These are phyloP conservation scores for Sisor rabdophorus DNA, from an alignment of 2,113 vertebrate genomes.

Conservation along the genomic window DNA sequence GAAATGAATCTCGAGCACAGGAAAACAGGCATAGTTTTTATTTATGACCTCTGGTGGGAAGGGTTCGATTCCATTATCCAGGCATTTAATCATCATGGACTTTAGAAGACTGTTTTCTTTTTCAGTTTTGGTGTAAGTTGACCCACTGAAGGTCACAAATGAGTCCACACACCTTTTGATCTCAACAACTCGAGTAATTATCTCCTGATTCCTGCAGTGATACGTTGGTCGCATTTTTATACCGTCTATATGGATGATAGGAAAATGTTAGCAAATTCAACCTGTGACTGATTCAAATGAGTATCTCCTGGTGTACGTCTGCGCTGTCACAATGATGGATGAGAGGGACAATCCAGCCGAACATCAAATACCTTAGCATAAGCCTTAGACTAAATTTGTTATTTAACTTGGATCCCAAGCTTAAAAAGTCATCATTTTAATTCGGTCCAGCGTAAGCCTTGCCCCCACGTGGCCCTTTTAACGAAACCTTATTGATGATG, in stretches of 20 bases:
- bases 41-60: no score
- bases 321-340: constrained; percentile 4
- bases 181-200: neutral
- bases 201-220: neutral
- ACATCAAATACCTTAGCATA: neutral
- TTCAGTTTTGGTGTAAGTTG: neutral
- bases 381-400: neutral
- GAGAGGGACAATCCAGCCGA: neutral
- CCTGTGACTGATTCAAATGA: neutral
- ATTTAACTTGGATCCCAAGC: neutral
- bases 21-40: no score
- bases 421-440: constrained; percentile 5
- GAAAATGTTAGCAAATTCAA: neutral
- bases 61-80: neutral
- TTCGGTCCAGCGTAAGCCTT: constrained; percentile 1
- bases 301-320: neutral
- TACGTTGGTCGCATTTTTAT: neutral
- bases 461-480: neutral
- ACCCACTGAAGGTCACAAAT: neutral
- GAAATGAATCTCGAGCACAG: no score
- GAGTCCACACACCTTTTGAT: neutral
- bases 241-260: neutral
- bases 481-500: neutral
- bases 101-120: neutral
- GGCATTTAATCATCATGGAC: neutral